phyloP scores from a whole-genome alignment of 1,140 invertebrate genomes.

The Thaumetopoea pityocampa region DNA sequence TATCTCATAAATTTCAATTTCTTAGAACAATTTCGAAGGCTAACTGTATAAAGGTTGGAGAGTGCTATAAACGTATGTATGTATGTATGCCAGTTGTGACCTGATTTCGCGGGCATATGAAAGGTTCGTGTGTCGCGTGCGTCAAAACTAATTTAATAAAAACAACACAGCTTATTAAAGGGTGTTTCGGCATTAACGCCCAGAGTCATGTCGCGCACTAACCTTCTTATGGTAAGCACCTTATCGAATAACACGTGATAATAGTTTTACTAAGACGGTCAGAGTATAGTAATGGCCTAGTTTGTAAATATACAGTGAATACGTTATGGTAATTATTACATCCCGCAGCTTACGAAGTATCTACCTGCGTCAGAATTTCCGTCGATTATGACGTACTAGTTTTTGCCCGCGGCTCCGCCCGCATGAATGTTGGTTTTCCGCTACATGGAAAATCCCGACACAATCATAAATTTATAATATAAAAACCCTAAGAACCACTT shows the following conservation, averaged over 20 bases:
- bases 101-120: constrained; percentile 36
- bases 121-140: constrained; percentile 55
- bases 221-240: constrained; percentile 31
- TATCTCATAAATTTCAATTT: too few relatives aligned
- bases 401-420: too few relatives aligned
- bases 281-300: constrained; percentile 4
- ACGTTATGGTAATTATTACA: too few relatives aligned
- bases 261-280: constrained; percentile 7
- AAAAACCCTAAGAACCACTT: too few relatives aligned
- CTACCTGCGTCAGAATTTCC: too few relatives aligned
- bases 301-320: background rate
- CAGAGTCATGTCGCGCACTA: constrained; percentile 29
- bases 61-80: constrained; percentile 7
- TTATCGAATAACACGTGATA: constrained; percentile 31
- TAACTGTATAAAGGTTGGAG: too few relatives aligned
- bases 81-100: constrained; percentile 41
- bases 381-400: too few relatives aligned
- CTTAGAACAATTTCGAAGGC: too few relatives aligned
- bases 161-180: constrained; percentile 64
- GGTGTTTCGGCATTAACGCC: constrained; percentile 53
- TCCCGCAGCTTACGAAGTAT: too few relatives aligned
- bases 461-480: too few relatives aligned
- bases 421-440: too few relatives aligned
- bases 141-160: constrained; percentile 62
- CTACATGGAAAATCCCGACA: too few relatives aligned